Base-by-base conservation (phyloP, 2,888 invertebrate genomes). In the Matsumyia berberina region DNA sequence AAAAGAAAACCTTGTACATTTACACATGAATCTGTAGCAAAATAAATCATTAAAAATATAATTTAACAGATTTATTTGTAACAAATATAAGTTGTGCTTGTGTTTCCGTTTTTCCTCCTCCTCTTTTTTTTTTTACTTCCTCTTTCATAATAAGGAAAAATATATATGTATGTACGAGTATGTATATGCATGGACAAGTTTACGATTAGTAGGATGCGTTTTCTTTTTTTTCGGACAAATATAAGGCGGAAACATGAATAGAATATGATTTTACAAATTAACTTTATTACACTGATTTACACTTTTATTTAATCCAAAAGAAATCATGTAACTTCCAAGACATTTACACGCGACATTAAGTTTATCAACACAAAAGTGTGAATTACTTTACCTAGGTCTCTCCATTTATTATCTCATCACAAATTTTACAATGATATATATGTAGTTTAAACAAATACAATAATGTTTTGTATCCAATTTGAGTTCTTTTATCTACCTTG, bases 331-430 rank as follows among this genome's bases (percentile, higher is more conserved):
- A 19, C 2, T 49, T 76, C 49, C 19, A 74, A 35, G 11, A 53
- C 39, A n/a, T 55, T 35, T 53, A 58, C 35, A 70, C 29, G 37
- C 29, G 46, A 37, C 19, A 35, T 44, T 35, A 60, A 0, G 0
- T 9, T 31, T 39, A 51, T 66, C 19, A 70, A 70, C 69, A 76
- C 67, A 77, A 77, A 35, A 70, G 51, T 77, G 76, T 77, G 58
- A 29, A 72, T 64, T 37, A 66, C 58, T 82, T 66, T 72, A 77
- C 37, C 58, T 77, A 77, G 35, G 37, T 35, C 53, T 35, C 35
- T 44, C 24, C 24, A 42, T 70, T 83, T 78, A 73, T 67, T 60
- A 64, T 78, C 60, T 72, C 72, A 73, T 78, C 78, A 72, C 78
- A 78, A 44, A 77, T 31, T 60, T 72, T 64, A 77, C 51, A 83